Conservation (phyloP, 1,140 invertebrate genomes). For the Aphelenchoides fujianensis region DNA sequence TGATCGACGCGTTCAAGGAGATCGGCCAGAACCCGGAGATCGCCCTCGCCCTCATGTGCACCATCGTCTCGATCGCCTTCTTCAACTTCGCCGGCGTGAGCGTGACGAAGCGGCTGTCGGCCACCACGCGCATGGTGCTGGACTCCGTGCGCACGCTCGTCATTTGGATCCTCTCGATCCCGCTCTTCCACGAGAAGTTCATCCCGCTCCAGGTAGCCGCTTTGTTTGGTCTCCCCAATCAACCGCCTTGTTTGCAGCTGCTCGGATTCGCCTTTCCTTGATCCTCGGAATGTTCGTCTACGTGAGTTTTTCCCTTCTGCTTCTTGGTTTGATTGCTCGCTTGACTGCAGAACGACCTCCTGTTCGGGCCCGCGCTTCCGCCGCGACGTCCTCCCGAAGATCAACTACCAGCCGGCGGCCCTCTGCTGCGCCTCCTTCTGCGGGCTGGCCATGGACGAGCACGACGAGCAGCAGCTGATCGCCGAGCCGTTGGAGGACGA, state of each 20-base stretch:
- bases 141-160: slow-evolving; percentile 83
- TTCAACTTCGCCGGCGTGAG: slow-evolving; percentile 93
- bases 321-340: neutral
- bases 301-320: neutral
- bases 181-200: slow-evolving; percentile 75
- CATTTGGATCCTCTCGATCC: slow-evolving; percentile 79
- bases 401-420: slow-evolving; percentile 26
- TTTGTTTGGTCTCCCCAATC: neutral
- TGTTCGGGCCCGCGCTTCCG: slow-evolving; percentile 45
- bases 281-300: slow-evolving; percentile 52
- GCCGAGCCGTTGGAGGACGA: slow-evolving; percentile 23
- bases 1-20: slow-evolving; percentile 44
- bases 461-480: slow-evolving; percentile 14
- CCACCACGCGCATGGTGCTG: slow-evolving; percentile 63
- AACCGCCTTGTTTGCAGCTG: slow-evolving; percentile 32
- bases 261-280: slow-evolving; percentile 45
- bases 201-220: slow-evolving; percentile 67
- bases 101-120: slow-evolving; percentile 74
- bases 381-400: slow-evolving; percentile 33
- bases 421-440: slow-evolving; percentile 49
- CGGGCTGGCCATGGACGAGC: slow-evolving; percentile 31
- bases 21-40: slow-evolving; percentile 39
- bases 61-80: slow-evolving; percentile 80
- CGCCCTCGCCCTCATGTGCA: slow-evolving; percentile 30
- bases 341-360: slow-evolving; percentile 35